Percentiles rank a stretch among this genome's conserved stretches.
Conservation (phyloP, 2,888 invertebrate genomes). For the Rhodophaea formosa region DNA sequence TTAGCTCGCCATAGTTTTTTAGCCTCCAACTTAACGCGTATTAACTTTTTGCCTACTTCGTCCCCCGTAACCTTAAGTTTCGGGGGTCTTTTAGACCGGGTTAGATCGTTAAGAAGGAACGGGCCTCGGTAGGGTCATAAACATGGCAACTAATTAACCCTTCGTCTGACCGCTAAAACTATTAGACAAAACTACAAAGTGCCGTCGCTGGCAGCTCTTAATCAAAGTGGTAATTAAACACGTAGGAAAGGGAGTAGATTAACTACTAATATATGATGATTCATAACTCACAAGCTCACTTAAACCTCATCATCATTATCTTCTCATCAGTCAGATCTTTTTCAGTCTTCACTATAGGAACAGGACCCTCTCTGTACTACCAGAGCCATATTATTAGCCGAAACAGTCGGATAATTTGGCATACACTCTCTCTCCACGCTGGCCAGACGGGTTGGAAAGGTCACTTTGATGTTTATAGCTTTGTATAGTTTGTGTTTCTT, state of each 20-base stretch:
- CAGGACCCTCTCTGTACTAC: too few species aligned
- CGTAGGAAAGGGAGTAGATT: neutral
- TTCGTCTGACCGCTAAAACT: conserved; percentile 24
- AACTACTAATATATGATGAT: too few species aligned
- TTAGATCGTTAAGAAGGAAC: conserved; percentile 1
- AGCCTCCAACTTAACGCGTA: conserved; percentile 1
- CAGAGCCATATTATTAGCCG: too few species aligned
- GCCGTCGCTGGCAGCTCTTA: neutral
- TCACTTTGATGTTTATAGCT: too few species aligned
- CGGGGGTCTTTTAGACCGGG: conserved; percentile 7
- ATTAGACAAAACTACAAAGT: conserved; percentile 20
- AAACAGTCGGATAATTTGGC: too few species aligned
- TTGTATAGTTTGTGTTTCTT: too few species aligned
- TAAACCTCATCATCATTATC: too few species aligned
- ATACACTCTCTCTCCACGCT: too few species aligned
- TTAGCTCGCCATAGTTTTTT: neutral
- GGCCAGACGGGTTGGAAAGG: too few species aligned
- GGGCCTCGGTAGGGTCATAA: conserved; percentile 12
- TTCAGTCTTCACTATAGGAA: too few species aligned
- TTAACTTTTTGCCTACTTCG: conserved; percentile 8
- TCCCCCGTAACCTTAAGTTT: neutral
- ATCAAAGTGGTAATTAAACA: neutral
- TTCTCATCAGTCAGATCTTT: too few species aligned
- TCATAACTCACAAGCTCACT: too few species aligned
- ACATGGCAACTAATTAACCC: conserved; percentile 24